Conservation (phyloP, 2,888 invertebrate genomes). For the Sceliomorpha sp. region DNA sequence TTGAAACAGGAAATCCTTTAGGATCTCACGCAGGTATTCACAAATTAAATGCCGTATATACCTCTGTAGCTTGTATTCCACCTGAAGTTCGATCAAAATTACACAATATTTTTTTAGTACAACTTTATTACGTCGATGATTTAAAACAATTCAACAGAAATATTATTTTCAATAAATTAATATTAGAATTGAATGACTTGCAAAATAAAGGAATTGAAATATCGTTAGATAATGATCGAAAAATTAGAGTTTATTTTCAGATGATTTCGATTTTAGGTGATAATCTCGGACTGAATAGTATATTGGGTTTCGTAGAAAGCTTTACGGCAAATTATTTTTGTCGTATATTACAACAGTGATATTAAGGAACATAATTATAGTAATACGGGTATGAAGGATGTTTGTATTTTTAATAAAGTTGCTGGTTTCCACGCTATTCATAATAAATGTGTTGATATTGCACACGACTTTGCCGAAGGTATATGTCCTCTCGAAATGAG, state of each 20-base stretch:
- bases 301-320: slow-evolving; percentile 23
- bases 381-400: slow-evolving; percentile 17
- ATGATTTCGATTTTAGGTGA: slow-evolving; percentile 12
- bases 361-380: slow-evolving; percentile 12
- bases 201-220: slow-evolving; percentile 15
- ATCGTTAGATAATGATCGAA: background rate
- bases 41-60: slow-evolving; percentile 2
- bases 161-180: slow-evolving; percentile 21
- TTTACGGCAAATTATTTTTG: slow-evolving; percentile 26
- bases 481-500: slow-evolving; percentile 12
- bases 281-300: slow-evolving; percentile 15
- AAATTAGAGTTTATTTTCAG: slow-evolving; percentile 16
- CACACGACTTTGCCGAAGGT: slow-evolving; percentile 27
- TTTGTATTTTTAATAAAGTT: slow-evolving; percentile 14
- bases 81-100: slow-evolving; percentile 3
- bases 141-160: slow-evolving; percentile 2
- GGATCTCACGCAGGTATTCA: slow-evolving; percentile 7
- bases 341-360: slow-evolving; percentile 16
- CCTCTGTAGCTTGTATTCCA: background rate
- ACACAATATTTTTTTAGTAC: slow-evolving; percentile 4
- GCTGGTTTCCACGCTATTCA: slow-evolving; percentile 8
- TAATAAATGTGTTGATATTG: slow-evolving; percentile 25
- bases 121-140: slow-evolving; percentile 12
- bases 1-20: slow-evolving; percentile 6
- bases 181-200: slow-evolving; percentile 15